Base-by-base conservation (phyloP, 2,113 vertebrate genomes). In the Bos indicus region DNA sequence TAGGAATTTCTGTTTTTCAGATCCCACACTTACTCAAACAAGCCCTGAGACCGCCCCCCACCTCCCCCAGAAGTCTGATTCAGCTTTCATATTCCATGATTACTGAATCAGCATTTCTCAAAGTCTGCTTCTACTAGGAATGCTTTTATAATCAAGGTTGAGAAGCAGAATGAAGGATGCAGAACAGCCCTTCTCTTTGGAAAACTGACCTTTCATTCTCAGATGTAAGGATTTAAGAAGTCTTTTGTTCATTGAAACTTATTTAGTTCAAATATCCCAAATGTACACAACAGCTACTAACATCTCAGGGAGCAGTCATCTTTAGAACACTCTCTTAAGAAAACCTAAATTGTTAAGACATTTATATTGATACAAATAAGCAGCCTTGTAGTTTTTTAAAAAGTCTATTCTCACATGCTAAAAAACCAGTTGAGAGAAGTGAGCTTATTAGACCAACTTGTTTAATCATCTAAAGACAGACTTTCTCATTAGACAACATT, bases 61-160 rank as follows among this genome's bases (percentile, higher is more conserved):
- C 6, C 0, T 0, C 12, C 13, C 8, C 6, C 1, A 7, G 25
- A 54, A 26, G 23, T 48, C 25, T 40, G 30, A 9, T 16, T 43
- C 5, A 21, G 30, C 21, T 30, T 40, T 9, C 7, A 59, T 13
- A 12, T 17, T 43, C 33, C 64, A 2, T 52, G 40, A 30, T n/a
- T 4, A 15, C 10, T 25, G 40, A 43, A 48, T 40, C 14, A 71
- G 17, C 1, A 8, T 62, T 78, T 87, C 13, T 52, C 62, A 1
- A 90, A 43, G 25, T 81, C 36, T 33, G 17, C 1, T 84, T 8
- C 15, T 36, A 10, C 2, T 9, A 15, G 6, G 14, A 64, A 13
- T 46, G 3, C 14, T 14, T 60, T 80, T 43, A 46, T 26, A 26
- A 36, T 40, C n/a, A 28, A 36, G 12, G 57, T 10, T 40, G 56